A percentile compares a stretch with the other conserved stretches of the same genome.
These are phyloP conservation scores for Sebastes hubbsi DNA, from an alignment of 2,797 vertebrate species.

Conservation along the genomic window DNA sequence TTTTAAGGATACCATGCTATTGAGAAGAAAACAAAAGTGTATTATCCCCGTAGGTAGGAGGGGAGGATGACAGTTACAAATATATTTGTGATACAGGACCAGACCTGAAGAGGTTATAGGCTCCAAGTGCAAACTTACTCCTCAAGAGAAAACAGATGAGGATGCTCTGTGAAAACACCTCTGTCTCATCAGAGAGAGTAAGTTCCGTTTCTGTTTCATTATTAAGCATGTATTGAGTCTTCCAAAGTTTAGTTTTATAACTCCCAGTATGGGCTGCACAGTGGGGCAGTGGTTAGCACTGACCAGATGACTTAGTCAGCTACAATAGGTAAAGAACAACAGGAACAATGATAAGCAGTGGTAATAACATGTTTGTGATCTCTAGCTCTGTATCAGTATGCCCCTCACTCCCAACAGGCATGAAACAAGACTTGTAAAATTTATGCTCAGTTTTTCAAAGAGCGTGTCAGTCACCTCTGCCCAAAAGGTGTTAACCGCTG, in stretches of 20 bases:
- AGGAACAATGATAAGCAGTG: neutral
- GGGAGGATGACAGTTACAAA: neutral
- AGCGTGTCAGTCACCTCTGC: slow-evolving; percentile 16
- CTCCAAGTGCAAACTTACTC: neutral
- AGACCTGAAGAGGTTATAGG: neutral
- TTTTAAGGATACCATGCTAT: no score
- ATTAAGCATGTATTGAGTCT: neutral
- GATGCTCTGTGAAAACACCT: neutral
- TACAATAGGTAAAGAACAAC: neutral
- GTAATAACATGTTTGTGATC: neutral
- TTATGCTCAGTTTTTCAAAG: slow-evolving; percentile 9
- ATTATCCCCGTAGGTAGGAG: neutral
- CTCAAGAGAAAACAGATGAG: neutral
- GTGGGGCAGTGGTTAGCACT: no score
- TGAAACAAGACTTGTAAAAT: slow-evolving; percentile 5
- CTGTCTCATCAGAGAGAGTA: neutral
- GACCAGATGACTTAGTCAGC: neutral
- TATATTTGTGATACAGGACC: neutral
- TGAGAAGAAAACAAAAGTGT: neutral
- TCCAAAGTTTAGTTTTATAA: neutral
- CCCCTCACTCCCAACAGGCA: slow-evolving; percentile 3
- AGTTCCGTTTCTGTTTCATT: neutral
- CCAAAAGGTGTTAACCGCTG: slow-evolving; percentile 1
- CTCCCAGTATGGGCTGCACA: neutral
- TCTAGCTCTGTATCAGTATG: neutral